These are phyloP conservation scores for Hippocampus abdominalis DNA, from an alignment of 2,113 vertebrate genomes.

Conservation along the genomic window DNA sequence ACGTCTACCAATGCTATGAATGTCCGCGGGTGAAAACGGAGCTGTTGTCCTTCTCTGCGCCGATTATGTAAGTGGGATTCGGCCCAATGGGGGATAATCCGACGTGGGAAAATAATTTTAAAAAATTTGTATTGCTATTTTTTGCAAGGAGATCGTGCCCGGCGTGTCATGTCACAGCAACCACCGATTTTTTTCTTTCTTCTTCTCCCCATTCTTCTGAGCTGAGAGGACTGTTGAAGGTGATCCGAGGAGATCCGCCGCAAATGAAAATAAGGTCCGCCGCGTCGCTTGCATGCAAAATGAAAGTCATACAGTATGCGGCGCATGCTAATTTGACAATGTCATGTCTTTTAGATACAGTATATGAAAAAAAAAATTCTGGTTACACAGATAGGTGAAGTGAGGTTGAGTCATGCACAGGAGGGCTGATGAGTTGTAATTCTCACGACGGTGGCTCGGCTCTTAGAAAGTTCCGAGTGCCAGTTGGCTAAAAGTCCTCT, in stretches of 20 bases:
- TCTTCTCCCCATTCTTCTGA: neutral
- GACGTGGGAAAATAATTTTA: conserved; percentile 6
- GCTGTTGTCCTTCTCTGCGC: neutral
- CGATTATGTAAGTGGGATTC: conserved; percentile 17
- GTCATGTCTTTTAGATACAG: neutral
- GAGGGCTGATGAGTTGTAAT: conserved; percentile 43
- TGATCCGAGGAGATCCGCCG: neutral
- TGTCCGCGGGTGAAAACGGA: neutral
- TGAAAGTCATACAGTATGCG: neutral
- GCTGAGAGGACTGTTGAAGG: conserved; percentile 4
- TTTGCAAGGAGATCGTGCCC: neutral
- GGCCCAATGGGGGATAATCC: conserved; percentile 41
- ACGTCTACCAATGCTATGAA: neutral
- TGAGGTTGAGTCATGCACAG: conserved; percentile 34
- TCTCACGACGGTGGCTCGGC: conserved; percentile 33
- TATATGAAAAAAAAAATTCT: neutral
- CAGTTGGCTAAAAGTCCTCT: conserved; percentile 53
- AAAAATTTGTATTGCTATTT: too few relatives aligned
- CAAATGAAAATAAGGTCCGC: neutral
- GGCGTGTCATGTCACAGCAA: neutral
- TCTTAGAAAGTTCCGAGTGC: conserved; percentile 42
- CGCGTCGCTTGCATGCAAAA: neutral
- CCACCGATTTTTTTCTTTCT: neutral
- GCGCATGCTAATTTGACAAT: neutral
- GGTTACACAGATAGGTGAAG: too few relatives aligned